A percentile compares a stretch with the other conserved stretches of the same genome.
These are phyloP conservation scores for Brachionus calyciflorus DNA, from an alignment of 1,140 invertebrate genomes.

Conservation along the genomic window DNA sequence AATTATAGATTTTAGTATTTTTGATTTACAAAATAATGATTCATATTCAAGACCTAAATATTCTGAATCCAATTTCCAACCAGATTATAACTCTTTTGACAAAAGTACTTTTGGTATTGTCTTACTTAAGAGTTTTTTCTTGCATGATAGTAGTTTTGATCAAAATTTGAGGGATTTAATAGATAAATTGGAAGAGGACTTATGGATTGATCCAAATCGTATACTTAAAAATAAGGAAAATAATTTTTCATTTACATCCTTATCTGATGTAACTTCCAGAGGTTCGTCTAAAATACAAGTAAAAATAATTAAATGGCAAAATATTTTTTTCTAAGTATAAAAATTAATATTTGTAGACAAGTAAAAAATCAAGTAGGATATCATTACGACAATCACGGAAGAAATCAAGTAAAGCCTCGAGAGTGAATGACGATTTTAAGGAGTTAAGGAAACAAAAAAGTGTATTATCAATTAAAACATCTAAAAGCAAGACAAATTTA, in stretches of 20 bases:
- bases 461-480: background rate
- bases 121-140: background rate
- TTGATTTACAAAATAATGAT: background rate
- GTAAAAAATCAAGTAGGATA: background rate
- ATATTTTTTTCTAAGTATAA: background rate
- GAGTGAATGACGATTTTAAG: too few species aligned
- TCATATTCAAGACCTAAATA: background rate
- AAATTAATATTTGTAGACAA: background rate
- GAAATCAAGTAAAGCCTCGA: background rate
- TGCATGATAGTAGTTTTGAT: background rate
- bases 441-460: background rate
- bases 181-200: background rate
- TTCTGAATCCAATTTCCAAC: background rate
- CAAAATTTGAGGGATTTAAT: constrained; percentile 1
- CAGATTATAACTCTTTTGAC: background rate
- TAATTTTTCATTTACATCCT: constrained; percentile 12
- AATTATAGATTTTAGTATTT: constrained; percentile 6
- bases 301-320: background rate
- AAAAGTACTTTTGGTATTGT: background rate
- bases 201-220: background rate
- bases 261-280: background rate
- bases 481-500: too few species aligned
- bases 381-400: background rate
- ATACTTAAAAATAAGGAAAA: background rate
- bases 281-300: background rate